Base-by-base conservation (phyloP, 1,140 invertebrate genomes). In the Pinna nobilis region DNA sequence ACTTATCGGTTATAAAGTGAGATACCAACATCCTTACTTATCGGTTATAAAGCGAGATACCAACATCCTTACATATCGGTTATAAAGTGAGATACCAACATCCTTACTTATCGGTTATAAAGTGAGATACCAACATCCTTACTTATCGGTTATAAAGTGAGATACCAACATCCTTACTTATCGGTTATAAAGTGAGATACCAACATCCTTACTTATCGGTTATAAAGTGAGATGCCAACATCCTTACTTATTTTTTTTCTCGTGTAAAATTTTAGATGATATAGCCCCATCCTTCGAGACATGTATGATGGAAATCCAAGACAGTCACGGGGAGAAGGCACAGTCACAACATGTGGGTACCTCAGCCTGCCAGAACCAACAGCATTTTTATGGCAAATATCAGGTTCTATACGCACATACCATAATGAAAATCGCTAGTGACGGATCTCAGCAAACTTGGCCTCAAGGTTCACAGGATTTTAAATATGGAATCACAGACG, bases 321-420 rank as follows among this genome's bases (percentile, higher is more conserved):
- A 63, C 32, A 63, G 39, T 30, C n/a, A 41, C 28, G 59, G 59
- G 44, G 59, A 63, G 15, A 63, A 41, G n/a, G 59, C 59, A 39
- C 37, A 63, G 32, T 63, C 59, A 9, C 35, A 33, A 28, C 39
- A 33, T 9, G 30, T 15, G 15, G 59, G 59, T 23, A 41, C 59
- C 4, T 63, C 59, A 18, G 0, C 23, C 2, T 63, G 59, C 25
- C 6, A n/a, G 3, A 63, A 63, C 39, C 59, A 63, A 41, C 59
- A 41, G 25, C 35, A 63, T 41, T 63, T 63, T 28, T 63, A 63
- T 20, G 59, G 59, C 3, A 63, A 63, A 44, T 63, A 63, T 28
- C 59, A 63, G 25, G 23, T 25, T 63, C 28, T 44, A 2, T 15
- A 44, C 28, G 30, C 59, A 0, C 20, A 63, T 41, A 15, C 44